Percentiles rank a stretch among this genome's conserved stretches.
These are phyloP conservation scores for Lithophane leautieri DNA, from an alignment of 2,888 invertebrate genomes.

Conservation along the genomic window DNA sequence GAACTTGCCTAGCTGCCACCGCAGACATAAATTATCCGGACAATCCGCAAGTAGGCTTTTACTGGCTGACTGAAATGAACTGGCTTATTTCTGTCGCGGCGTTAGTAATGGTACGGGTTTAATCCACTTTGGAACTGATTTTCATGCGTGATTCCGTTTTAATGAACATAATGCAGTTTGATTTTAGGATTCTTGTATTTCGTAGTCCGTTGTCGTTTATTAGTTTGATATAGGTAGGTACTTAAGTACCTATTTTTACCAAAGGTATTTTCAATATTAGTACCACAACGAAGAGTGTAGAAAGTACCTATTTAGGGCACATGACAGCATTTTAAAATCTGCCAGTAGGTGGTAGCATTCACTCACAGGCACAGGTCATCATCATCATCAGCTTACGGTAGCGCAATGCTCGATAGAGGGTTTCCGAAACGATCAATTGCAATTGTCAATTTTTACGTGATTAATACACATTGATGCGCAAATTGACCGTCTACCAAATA, in stretches of 20 bases:
- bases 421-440: too few relatives aligned
- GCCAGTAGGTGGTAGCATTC: too few relatives aligned
- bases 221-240: too few relatives aligned
- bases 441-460: too few relatives aligned
- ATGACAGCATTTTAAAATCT: too few relatives aligned
- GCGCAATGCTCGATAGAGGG: too few relatives aligned
- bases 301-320: too few relatives aligned
- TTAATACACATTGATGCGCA: too few relatives aligned
- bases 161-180: slow-evolving; percentile 30
- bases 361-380: too few relatives aligned
- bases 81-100: slow-evolving; percentile 54
- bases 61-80: slow-evolving; percentile 63
- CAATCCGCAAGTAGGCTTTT: slow-evolving; percentile 65
- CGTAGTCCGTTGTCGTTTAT: not conserved
- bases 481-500: too few relatives aligned
- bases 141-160: slow-evolving; percentile 44
- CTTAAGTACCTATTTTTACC: too few relatives aligned
- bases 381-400: too few relatives aligned
- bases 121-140: slow-evolving; percentile 58
- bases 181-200: slow-evolving; percentile 1
- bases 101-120: slow-evolving; percentile 47
- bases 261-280: not conserved
- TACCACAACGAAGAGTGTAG: not conserved
- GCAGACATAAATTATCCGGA: slow-evolving; percentile 65
- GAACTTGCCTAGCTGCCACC: slow-evolving; percentile 57